Evolutionary conservation across 2,113 vertebrate genomes (phyloP), one percentile per base, ranked within the genome.

Genomic region (Gracilinanus agilis): DNA sequence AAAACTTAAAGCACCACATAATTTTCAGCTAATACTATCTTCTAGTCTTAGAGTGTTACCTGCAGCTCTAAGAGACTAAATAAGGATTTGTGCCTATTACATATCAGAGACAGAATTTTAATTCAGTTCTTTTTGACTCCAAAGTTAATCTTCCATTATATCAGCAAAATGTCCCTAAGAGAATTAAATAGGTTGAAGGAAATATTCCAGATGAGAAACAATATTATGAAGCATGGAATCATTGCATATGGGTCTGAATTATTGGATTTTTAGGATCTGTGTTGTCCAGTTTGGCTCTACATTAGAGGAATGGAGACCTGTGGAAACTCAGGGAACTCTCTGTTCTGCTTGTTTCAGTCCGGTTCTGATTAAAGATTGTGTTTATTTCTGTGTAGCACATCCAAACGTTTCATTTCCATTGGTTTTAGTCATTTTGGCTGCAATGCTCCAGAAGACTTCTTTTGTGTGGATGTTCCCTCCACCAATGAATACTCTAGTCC

Each of bases 201-300:
- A 2, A 34, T 19, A 1, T 7, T 25, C 29, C 16, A 34, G 29
- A 21, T 24, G 34, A 27, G 1, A 0, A 9, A 90, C 19, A 1
- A 9, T 55, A 29, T 54, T 94, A 53, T 24, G 13, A 21, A 25
- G 25, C 56, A 49, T 6, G 91, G 16, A 67, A 58, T 24, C 67
- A 92, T 34, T 29, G 19, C 90, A 3, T 23, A 44, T 55, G 67
- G 61, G 90, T 34, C 44, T 4, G n/a, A n/a, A 44, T 53, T 49
- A 49, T 90, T 96, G 88, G 53, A 90, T n/a, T 92, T 92, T 95
- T 58, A 95, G n/a, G 90, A 24, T 24, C 2, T 49, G 34, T 56
- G 0, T 21, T 0, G 89, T 54, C 92, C 88, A 24, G 91, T 2
- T 75, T 91, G 89, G 53, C 19, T 34, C 24, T 91, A 92, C 90